Percentiles rank a stretch among this genome's conserved stretches.
Conservation (phyloP, 2,113 vertebrate genomes). For the Tetrao urogallus region DNA sequence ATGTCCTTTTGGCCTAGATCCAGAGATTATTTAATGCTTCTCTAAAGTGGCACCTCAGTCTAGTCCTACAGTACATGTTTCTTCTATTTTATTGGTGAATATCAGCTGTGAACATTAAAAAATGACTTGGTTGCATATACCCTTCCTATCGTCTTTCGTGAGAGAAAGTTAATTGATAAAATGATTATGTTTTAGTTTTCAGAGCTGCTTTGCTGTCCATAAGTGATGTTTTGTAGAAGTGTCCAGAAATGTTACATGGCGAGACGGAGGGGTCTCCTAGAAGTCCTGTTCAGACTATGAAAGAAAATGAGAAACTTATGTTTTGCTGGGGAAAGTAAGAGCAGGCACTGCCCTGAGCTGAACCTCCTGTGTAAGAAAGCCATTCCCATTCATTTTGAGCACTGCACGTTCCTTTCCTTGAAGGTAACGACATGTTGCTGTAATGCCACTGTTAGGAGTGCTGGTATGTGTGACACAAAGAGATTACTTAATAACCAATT, state of each 20-base stretch:
- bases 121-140: neutral
- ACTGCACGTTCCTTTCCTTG: constrained; percentile 59
- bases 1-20: neutral
- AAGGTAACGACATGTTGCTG: neutral
- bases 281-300: neutral
- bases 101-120: neutral
- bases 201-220: neutral
- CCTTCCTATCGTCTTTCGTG: neutral
- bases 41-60: neutral
- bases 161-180: fast-evolving
- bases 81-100: neutral
- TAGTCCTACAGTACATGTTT: neutral
- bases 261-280: neutral
- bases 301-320: neutral
- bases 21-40: neutral
- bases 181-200: fast-evolving
- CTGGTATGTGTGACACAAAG: constrained; percentile 72
- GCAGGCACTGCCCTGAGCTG: neutral
- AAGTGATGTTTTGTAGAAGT: neutral
- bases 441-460: constrained; percentile 18
- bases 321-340: neutral
- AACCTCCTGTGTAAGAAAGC: neutral
- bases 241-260: neutral
- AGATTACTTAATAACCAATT: constrained; percentile 77
- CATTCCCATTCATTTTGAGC: constrained; percentile 21